A percentile compares a stretch with the other conserved stretches of the same genome.
phyloP scores from a whole-genome alignment of 2,113 vertebrate genomes.

The Lophochroa leadbeateri region DNA sequence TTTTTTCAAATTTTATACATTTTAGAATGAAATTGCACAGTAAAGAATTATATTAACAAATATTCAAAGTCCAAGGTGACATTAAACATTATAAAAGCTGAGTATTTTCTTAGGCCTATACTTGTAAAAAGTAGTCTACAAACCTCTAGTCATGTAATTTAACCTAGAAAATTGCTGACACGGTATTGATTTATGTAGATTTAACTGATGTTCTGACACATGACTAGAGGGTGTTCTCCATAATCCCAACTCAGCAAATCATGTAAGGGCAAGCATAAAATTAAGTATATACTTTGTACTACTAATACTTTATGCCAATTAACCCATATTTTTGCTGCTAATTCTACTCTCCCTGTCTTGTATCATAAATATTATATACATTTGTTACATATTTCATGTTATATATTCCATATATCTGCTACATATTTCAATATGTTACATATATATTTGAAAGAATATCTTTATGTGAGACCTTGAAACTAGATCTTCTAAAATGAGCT shows the following conservation, averaged over 20 bases:
- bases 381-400: neutral
- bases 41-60: neutral
- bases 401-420: neutral
- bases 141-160: conserved; percentile 5
- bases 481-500: neutral
- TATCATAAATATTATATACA: neutral
- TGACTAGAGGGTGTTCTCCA: conserved; percentile 14
- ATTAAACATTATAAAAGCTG: neutral
- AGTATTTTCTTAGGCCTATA: neutral
- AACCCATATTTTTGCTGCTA: neutral
- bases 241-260: conserved; percentile 41
- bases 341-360: neutral
- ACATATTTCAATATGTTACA: neutral
- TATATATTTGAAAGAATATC: neutral
- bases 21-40: neutral
- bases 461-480: neutral
- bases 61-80: neutral
- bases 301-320: neutral
- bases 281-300: neutral
- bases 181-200: conserved; percentile 58
- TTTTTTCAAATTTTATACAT: neutral
- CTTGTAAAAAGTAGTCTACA: neutral
- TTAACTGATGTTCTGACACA: conserved; percentile 37
- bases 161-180: conserved; percentile 43
- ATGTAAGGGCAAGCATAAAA: conserved; percentile 16